phyloP scores from a whole-genome alignment of 2,113 vertebrate species.

The Etia nguti region DNA sequence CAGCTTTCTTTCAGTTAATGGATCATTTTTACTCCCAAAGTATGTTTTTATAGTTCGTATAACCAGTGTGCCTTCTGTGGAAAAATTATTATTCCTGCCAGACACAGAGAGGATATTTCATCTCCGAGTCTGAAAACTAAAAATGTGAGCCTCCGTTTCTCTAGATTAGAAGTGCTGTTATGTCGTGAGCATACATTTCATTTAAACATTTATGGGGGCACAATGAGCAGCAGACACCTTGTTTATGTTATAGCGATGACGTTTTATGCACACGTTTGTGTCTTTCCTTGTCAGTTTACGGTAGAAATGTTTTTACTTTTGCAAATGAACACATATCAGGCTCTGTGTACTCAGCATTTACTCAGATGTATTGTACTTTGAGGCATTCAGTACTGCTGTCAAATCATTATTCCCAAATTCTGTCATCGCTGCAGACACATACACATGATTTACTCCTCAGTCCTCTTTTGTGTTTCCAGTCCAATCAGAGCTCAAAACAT shows the following conservation, averaged over 20 bases:
- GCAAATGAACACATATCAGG: neutral
- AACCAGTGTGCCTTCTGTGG: fast-evolving
- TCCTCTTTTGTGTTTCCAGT: no score
- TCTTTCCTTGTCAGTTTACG: neutral
- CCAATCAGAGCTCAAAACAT: no score
- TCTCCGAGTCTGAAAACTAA: neutral
- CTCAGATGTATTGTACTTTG: no score
- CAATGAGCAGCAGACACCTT: no score
- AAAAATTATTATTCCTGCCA: neutral
- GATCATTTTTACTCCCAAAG: neutral
- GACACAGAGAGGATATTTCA: neutral
- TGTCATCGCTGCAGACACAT: no score
- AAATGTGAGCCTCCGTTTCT: neutral
- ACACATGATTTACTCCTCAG: no score
- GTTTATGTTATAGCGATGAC: no score
- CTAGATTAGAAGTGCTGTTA: neutral
- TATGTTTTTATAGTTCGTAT: fast-evolving
- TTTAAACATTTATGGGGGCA: fast-evolving
- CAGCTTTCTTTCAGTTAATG: neutral
- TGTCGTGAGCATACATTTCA: no score
- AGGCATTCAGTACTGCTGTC: no score
- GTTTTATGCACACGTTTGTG: no score
- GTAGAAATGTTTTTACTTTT: neutral
- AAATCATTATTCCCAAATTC: no score
- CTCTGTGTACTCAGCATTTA: no score